phyloP scores from a whole-genome alignment of 2,113 vertebrate genomes.

The Antigone vipio region DNA sequence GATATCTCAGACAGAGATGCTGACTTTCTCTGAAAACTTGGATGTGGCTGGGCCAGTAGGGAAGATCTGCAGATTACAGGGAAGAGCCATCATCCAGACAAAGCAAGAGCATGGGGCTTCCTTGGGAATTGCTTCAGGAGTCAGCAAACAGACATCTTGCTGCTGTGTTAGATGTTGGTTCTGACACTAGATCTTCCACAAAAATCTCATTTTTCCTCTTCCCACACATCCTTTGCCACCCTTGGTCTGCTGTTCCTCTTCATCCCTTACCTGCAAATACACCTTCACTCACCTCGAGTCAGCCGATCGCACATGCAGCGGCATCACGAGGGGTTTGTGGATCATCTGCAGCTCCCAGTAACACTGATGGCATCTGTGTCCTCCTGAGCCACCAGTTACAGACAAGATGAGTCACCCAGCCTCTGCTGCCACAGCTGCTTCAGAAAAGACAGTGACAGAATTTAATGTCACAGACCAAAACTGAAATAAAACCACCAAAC shows the following conservation, averaged over 20 bases:
- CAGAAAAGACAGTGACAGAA: background rate
- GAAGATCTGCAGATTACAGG: background rate
- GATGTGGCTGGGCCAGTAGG: background rate
- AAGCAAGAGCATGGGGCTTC: background rate
- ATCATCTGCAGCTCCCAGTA: background rate
- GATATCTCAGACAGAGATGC: background rate
- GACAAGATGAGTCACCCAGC: background rate
- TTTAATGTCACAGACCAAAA: background rate
- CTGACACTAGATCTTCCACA: background rate
- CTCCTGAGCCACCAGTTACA: background rate
- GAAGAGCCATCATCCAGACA: background rate
- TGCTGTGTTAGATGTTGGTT: background rate
- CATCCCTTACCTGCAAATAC: background rate
- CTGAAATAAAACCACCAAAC: background rate
- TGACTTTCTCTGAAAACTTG: background rate
- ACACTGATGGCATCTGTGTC: background rate
- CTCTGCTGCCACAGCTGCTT: background rate
- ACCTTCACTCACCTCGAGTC: background rate
- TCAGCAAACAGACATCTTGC: background rate
- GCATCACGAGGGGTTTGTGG: background rate
- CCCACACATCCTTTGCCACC: background rate
- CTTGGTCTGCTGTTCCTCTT: background rate
- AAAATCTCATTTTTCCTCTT: background rate
- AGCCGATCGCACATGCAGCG: accelerated
- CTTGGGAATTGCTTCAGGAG: background rate